A percentile compares a stretch with the other conserved stretches of the same genome.
Conservation (phyloP, 1,140 invertebrate genomes). For the Dreissena polymorpha region DNA sequence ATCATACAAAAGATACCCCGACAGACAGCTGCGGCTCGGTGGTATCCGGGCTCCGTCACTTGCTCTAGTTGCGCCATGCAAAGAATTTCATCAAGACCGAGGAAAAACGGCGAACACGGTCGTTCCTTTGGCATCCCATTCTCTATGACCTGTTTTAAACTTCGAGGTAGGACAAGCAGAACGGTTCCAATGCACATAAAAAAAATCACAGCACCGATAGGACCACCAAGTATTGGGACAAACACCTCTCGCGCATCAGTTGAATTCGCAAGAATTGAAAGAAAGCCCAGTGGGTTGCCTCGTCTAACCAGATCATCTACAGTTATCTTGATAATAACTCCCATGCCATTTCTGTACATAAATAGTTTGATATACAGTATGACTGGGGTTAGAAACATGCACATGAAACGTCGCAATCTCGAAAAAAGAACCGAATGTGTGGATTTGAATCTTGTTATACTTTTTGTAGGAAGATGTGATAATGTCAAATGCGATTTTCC, state of each 20-base stretch:
- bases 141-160: slow-evolving; percentile 9
- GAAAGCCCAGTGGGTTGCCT: slow-evolving; percentile 28
- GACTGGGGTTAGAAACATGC: slow-evolving; percentile 15
- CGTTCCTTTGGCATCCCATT: not conserved
- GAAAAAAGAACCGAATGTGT: not conserved
- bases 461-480: not conserved
- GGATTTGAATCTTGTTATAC: not conserved
- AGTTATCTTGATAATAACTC: not conserved
- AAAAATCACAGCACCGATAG: not conserved
- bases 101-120: slow-evolving; percentile 10
- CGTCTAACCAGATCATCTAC: slow-evolving; percentile 7
- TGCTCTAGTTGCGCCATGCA: not conserved
- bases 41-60: not conserved
- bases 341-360: slow-evolving; percentile 13
- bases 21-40: not conserved
- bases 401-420: slow-evolving; percentile 18
- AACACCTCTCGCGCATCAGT: slow-evolving; percentile 4
- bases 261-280: slow-evolving; percentile 7
- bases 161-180: not conserved
- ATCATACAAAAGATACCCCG: slow-evolving; percentile 15
- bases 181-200: not conserved
- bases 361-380: slow-evolving; percentile 13
- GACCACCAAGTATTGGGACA: slow-evolving; percentile 6
- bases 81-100: slow-evolving; percentile 12
- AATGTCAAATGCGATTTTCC: slow-evolving; percentile 18